Evolutionary conservation across 2,888 invertebrate species (phyloP), one percentile per base, ranked within the genome.

Genomic region (Zaprionus lineosus): DNA sequence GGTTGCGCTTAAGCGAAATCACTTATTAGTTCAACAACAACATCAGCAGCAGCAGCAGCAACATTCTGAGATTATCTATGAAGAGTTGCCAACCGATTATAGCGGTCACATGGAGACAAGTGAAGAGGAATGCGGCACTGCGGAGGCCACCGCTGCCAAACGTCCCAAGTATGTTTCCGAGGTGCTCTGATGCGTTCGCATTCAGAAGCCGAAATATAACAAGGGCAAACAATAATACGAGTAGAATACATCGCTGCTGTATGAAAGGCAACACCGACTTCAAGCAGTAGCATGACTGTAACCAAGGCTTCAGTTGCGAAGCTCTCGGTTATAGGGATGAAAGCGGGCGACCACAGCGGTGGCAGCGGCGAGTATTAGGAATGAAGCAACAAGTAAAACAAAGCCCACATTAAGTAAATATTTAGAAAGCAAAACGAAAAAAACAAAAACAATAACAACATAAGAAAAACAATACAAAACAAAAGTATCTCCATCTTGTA

Each of bases 81-180:
- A 89, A 48, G 89, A 89, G 60, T 69, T 87, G 70, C 89, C 89
- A 48, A 88, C 89, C 18, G 89, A 89, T 63, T 89, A 88, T 53
- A 89, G 87, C 64, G 89, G 88, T 39, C 87, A 87, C 61, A 86
- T 86, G 50, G 88, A 87, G 48, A 76, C 82, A 50, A 79, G 78
- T n/a, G 88, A 88, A 56, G 89, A 89, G 61, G 89, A 90, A 64
- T 89, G 89, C 59, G 82, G 84, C 33, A 44, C 65, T 15, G 57
- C 79, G 53, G 76, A 66, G 47, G 75, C 61, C 55, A 68, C 84
- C 24, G 71, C 57, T 37, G 74, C 87, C 84, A 91, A 89, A 81
- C 84, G 89, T 64, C 85, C 88, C 63, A 90, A 89, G 82, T 90
- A 88, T 65, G 74, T 87, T 26, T 85, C 88, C 24, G 89, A 89